Evolutionary conservation across 2,888 invertebrate species (phyloP).

Genomic region (Eutolmus rufibarbis): DNA sequence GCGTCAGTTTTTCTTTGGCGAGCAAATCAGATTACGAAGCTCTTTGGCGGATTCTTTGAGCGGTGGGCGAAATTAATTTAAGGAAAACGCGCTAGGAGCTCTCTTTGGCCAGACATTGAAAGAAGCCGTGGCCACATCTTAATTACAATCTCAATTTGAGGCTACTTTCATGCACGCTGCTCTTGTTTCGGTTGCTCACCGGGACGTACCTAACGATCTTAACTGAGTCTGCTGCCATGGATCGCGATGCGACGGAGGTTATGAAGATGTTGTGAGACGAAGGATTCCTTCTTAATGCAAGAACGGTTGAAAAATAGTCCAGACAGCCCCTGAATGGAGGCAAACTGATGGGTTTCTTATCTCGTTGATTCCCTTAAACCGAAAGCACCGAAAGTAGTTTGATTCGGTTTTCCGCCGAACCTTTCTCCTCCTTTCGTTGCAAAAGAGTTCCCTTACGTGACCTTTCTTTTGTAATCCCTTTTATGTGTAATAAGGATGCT

Average conservation of each 20-base stretch:
- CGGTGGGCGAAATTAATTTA: constrained; percentile 34
- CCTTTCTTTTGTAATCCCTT: constrained; percentile 14
- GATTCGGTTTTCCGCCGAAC: background rate
- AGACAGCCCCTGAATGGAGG: background rate
- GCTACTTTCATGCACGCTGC: constrained; percentile 7
- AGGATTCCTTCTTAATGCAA: background rate
- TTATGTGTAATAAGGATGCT: background rate
- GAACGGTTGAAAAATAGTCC: background rate
- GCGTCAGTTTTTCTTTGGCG: background rate
- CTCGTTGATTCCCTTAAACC: background rate
- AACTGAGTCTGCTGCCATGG: background rate
- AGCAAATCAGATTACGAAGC: constrained; percentile 5
- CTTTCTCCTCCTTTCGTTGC: background rate
- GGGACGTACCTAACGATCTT: constrained; percentile 1
- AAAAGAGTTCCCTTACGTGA: background rate
- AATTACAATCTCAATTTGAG: constrained; percentile 28
- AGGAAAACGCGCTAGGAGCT: constrained; percentile 7
- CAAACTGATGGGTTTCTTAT: constrained; percentile 11
- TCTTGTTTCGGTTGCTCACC: constrained; percentile 15
- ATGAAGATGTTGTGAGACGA: background rate
- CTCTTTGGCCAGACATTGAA: constrained; percentile 5
- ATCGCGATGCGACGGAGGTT: background rate
- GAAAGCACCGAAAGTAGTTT: background rate
- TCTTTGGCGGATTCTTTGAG: constrained; percentile 18
- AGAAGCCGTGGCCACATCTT: constrained; percentile 27